These are phyloP conservation scores for Motacilla tschutschensis DNA, from an alignment of 2,113 vertebrate genomes.

Conservation along the genomic window DNA sequence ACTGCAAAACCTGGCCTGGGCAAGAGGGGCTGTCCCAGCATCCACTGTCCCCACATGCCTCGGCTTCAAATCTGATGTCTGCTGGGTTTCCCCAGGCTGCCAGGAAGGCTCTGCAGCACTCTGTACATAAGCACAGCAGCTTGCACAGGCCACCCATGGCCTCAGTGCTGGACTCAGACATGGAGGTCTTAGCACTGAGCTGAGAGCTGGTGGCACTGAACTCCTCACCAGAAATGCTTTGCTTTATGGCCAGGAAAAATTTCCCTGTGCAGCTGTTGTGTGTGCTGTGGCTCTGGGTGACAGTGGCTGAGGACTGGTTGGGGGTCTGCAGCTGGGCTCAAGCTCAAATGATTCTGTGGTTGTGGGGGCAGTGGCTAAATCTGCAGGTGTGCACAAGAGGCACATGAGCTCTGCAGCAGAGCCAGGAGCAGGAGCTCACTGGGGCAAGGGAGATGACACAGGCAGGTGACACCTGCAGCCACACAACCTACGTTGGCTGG, in stretches of 20 bases:
- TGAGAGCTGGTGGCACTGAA: background rate
- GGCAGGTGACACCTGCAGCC: background rate
- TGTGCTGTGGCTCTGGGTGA: background rate
- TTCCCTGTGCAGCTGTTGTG: background rate
- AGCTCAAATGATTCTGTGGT: background rate
- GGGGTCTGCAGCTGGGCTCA: background rate
- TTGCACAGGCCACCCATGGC: background rate
- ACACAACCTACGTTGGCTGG: rapidly evolving
- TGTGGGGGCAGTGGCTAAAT: background rate
- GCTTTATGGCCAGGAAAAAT: background rate
- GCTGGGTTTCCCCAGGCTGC: background rate
- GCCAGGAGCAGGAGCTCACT: background rate
- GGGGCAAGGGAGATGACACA: background rate
- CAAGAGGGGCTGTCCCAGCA: background rate
- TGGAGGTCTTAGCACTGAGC: background rate
- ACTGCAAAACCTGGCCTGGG: background rate
- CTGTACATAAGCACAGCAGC: background rate
- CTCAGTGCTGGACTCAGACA: background rate
- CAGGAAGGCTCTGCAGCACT: background rate
- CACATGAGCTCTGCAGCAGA: background rate
- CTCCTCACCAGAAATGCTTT: background rate
- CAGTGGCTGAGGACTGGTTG: background rate
- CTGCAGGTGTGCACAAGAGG: background rate
- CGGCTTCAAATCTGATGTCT: rapidly evolving
- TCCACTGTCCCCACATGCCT: background rate